Percentiles rank a stretch among this genome's conserved stretches.
Conservation (phyloP, 2,113 vertebrate species). For the Meriones unguiculatus region DNA sequence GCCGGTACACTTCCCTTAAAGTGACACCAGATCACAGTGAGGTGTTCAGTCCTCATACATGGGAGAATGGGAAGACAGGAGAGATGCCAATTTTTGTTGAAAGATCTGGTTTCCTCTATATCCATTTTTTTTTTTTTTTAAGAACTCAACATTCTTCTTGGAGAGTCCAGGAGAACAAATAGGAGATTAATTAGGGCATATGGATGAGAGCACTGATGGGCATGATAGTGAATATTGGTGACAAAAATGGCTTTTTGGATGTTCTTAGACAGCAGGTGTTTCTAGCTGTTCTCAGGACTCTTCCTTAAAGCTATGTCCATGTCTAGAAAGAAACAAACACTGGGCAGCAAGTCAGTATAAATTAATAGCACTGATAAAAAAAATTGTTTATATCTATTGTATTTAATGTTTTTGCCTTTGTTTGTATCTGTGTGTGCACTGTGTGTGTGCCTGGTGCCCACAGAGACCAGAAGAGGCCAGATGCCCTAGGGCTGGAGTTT, state of each 20-base stretch:
- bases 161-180: not conserved
- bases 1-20: not conserved
- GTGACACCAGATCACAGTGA: not conserved
- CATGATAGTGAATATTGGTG: not conserved
- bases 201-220: not conserved
- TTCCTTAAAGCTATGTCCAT: not conserved
- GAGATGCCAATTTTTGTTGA: not conserved
- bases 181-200: not conserved
- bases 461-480: not conserved
- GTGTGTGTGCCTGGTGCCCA: not conserved
- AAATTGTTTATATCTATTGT: not conserved
- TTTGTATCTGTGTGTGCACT: not conserved
- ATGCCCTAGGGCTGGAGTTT: not conserved
- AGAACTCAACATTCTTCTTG: not conserved
- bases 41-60: not conserved
- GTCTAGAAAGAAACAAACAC: slow-evolving; percentile 19
- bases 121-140: not conserved
- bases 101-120: not conserved
- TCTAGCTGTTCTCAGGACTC: slow-evolving; percentile 35
- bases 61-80: not conserved
- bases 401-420: not conserved
- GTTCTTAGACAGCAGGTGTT: not conserved
- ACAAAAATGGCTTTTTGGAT: slow-evolving; percentile 24
- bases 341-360: slow-evolving; percentile 31
- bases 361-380: slow-evolving; percentile 18